Base-by-base conservation (phyloP, 2,888 invertebrate genomes). In the Sesamia inferens region DNA sequence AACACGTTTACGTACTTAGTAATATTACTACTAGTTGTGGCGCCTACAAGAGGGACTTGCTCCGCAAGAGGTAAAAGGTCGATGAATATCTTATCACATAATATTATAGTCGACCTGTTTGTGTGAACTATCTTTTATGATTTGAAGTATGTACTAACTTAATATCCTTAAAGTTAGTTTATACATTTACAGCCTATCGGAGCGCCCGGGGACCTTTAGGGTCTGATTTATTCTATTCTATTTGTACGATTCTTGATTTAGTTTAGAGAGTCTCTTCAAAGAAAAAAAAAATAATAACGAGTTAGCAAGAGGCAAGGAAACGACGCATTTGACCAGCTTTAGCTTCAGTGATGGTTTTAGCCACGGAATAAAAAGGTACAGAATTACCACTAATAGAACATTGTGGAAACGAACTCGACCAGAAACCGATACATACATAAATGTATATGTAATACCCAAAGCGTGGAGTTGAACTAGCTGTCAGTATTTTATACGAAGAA, bases 101-200 rank as follows among this genome's bases (percentile, higher is more conserved):
- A 31, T 31, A 31, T 31, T 31, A 31, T 31, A 31, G 31, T 31
- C 31, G 31, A 31, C 31, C 31, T 31, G 31, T 31, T 1, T 31
- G 31, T 31, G 31, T 31, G 31, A 31, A 31, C 31, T 31, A 31
- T 31, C 31, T 31, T 31, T 31, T 31, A 31, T 1, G 31, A 31
- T 31, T 2, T 31, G 1, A 31, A 31, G 31, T 31, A 31, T 31
- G 31, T 31, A 31, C 31, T 31, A 31, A 31, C 61, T 75, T 70
- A 55, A 83, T 79, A 81, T 81, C 75, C 80, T 63, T 71, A 71
- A 57, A 64, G 54, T 42, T 47, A 59, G 74, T 74, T 68, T 67
- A 66, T 70, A 76, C 62, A 65, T 61, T 11, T 54, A 62, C 31
- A 63, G 78, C 48, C 47, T 19, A 71, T 57, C 68, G 8, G 22